These are phyloP conservation scores for Grammomys dolichurus DNA, from an alignment of 2,113 vertebrate genomes.

Conservation along the genomic window DNA sequence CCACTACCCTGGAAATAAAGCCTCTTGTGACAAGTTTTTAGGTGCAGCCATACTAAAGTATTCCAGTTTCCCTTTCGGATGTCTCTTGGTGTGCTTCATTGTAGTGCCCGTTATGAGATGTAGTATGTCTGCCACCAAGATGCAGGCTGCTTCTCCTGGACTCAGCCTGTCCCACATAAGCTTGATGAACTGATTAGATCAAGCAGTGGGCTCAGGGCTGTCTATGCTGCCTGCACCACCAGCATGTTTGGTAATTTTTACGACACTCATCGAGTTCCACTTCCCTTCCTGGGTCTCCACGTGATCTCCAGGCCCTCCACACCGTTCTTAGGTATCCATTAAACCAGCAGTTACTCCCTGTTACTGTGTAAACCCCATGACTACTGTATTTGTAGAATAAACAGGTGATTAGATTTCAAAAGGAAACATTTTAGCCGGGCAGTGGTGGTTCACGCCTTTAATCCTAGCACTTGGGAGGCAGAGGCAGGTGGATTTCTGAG, in stretches of 20 bases:
- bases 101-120: neutral
- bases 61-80: neutral
- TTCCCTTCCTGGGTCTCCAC: neutral
- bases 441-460: too few species aligned
- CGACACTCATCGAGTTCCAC: rapidly evolving
- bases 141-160: neutral
- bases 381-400: neutral
- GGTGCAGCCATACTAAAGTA: neutral
- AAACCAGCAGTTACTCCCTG: neutral
- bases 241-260: neutral
- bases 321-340: neutral
- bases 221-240: neutral
- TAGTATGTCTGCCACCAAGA: neutral
- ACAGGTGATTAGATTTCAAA: neutral
- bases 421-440: neutral
- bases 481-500: too few species aligned
- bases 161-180: too few species aligned
- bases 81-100: neutral
- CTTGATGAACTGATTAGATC: neutral
- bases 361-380: neutral
- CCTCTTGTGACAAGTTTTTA: neutral
- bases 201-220: neutral
- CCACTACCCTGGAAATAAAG: neutral
- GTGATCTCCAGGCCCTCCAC: neutral
- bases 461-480: too few species aligned